phyloP scores from a whole-genome alignment of 2,797 vertebrate species.

The Austrolebias charrua region DNA sequence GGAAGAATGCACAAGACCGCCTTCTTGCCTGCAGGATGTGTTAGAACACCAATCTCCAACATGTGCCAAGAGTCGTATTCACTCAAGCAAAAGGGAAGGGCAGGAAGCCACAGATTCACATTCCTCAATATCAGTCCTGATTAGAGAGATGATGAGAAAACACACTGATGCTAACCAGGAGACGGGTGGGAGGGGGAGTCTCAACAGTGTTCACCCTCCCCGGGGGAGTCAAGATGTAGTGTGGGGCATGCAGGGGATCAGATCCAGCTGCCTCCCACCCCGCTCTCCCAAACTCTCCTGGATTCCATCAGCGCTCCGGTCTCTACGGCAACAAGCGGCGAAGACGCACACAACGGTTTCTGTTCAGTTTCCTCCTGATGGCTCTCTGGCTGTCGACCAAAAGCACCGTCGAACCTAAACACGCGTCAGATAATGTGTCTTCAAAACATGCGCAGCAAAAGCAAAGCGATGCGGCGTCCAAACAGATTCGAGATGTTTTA shows the following conservation, averaged over 20 bases:
- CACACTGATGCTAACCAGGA: constrained; percentile 39
- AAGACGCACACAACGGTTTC: constrained; percentile 73
- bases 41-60: constrained; percentile 71
- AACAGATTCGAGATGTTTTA: constrained; percentile 38
- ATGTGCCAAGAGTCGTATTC: constrained; percentile 75
- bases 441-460: constrained; percentile 44
- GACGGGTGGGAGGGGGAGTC: constrained; percentile 25
- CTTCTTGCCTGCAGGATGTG: constrained; percentile 62
- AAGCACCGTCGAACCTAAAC: constrained; percentile 64
- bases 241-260: constrained; percentile 54
- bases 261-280: constrained; percentile 49
- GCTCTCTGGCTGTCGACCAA: constrained; percentile 74
- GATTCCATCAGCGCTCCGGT: constrained; percentile 77
- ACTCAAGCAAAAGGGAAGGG: constrained; percentile 49
- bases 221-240: constrained; percentile 30
- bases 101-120: constrained; percentile 56
- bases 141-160: constrained; percentile 60
- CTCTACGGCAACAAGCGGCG: constrained; percentile 73
- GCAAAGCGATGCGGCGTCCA: constrained; percentile 9
- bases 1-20: constrained; percentile 72
- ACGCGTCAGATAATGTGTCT: constrained; percentile 67
- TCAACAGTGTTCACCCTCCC: constrained; percentile 37
- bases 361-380: constrained; percentile 76
- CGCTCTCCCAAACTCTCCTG: constrained; percentile 62
- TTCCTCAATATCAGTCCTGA: constrained; percentile 61